Conservation (phyloP, 2,797 vertebrate species). For the Pygocentrus nattereri region DNA sequence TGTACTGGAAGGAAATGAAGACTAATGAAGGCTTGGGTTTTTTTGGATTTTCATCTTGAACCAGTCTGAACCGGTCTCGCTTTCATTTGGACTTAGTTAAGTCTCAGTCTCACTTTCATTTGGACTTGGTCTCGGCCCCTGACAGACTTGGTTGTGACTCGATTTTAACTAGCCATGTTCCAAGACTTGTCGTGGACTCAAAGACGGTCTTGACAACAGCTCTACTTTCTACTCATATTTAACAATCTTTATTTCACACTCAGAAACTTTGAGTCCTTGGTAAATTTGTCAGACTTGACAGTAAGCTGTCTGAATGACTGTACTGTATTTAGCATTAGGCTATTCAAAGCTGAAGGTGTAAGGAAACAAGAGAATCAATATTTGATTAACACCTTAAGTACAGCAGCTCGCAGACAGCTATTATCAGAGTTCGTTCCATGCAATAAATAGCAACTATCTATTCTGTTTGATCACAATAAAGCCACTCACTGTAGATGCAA, state of each 20-base stretch:
- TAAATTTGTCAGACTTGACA: background rate
- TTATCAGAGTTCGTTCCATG: background rate
- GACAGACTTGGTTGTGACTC: too few relatives aligned
- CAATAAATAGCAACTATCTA: conserved; percentile 23
- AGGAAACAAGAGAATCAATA: conserved; percentile 34
- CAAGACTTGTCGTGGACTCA: too few relatives aligned
- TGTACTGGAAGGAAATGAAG: too few relatives aligned
- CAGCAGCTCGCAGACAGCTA: background rate
- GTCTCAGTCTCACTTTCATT: too few relatives aligned
- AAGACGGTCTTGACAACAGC: too few relatives aligned
- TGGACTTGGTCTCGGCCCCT: too few relatives aligned
- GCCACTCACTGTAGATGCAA: background rate
- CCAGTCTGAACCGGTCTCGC: too few relatives aligned
- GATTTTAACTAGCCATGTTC: too few relatives aligned
- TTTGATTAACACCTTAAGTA: conserved; percentile 39
- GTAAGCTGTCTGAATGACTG: background rate
- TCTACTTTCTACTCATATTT: background rate
- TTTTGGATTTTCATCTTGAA: too few relatives aligned
- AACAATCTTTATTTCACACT: background rate
- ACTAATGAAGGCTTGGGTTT: too few relatives aligned
- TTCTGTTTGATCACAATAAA: background rate
- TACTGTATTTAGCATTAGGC: conserved; percentile 10
- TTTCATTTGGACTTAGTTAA: too few relatives aligned
- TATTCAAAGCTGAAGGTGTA: background rate
- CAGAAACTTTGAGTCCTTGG: background rate